Evolutionary conservation across 2,113 vertebrate genomes (phyloP).

Genomic region (Girardinichthys multiradiatus): DNA sequence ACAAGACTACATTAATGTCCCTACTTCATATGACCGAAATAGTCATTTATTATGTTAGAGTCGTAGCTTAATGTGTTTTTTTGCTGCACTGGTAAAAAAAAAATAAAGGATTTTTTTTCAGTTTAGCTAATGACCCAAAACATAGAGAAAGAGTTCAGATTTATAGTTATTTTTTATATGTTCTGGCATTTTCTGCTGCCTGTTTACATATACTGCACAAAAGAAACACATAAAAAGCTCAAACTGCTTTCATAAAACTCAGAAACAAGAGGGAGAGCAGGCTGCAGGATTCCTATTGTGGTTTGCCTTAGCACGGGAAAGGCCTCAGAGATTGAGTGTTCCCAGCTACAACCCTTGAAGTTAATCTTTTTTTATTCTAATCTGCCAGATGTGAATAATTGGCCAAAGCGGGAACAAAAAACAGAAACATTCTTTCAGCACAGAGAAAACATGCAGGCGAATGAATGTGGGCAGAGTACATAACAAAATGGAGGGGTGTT

Average conservation of each 20-base stretch:
- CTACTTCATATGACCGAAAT: constrained; percentile 9
- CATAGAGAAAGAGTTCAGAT: constrained; percentile 2
- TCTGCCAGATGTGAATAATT: constrained; percentile 74
- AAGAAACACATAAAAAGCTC: not conserved
- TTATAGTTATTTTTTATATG: constrained; percentile 11
- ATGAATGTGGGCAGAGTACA: constrained; percentile 69
- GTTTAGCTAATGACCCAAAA: constrained; percentile 6
- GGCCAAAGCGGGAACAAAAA: constrained; percentile 55
- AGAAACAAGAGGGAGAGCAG: constrained; percentile 17
- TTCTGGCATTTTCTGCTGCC: not conserved
- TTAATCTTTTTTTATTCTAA: constrained; percentile 58
- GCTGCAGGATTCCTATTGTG: constrained; percentile 29
- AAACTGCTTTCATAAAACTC: constrained; percentile 10
- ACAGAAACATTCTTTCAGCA: constrained; percentile 55
- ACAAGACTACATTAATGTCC: constrained; percentile 36
- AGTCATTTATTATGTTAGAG: constrained; percentile 3
- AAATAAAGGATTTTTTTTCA: not conserved
- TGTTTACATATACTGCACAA: constrained; percentile 17
- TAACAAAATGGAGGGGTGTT: constrained; percentile 79
- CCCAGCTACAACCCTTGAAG: constrained; percentile 54
- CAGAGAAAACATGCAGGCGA: constrained; percentile 66
- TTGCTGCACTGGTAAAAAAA: not conserved
- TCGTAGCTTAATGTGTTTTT: not conserved
- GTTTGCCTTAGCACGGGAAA: constrained; percentile 40
- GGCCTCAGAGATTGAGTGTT: constrained; percentile 38